phyloP scores from a whole-genome alignment of 2,113 vertebrate genomes.

The Myiopsitta monachus region DNA sequence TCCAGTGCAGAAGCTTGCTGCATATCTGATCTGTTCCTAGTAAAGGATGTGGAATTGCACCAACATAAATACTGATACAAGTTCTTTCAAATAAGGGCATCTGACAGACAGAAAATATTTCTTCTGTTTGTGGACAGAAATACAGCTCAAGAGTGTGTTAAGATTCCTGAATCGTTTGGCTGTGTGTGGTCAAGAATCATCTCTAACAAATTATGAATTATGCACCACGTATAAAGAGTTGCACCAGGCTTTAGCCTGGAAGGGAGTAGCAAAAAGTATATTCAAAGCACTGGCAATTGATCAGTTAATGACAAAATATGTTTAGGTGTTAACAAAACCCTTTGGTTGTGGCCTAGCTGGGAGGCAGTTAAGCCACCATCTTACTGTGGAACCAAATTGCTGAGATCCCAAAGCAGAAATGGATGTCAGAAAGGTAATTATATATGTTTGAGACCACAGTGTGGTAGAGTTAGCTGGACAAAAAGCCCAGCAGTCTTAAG shows the following conservation, averaged over 20 bases:
- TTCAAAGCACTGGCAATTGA: background rate
- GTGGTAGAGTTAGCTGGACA: background rate
- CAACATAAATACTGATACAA: conserved; percentile 3
- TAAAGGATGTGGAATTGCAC: background rate
- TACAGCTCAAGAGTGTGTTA: background rate
- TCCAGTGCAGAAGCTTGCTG: conserved; percentile 42
- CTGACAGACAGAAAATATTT: background rate
- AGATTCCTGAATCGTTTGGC: background rate
- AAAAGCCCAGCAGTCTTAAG: background rate
- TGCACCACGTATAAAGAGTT: background rate
- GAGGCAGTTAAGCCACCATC: background rate
- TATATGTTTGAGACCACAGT: background rate
- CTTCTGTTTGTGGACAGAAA: background rate
- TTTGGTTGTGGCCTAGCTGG: background rate
- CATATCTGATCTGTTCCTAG: conserved; percentile 9
- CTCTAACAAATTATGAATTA: background rate
- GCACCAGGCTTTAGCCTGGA: background rate
- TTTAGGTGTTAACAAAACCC: background rate
- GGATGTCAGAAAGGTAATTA: conserved; percentile 30
- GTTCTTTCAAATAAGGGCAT: conserved; percentile 21
- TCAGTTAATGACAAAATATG: background rate
- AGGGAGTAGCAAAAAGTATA: background rate
- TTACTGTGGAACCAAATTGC: background rate
- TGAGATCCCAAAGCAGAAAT: conserved; percentile 5
- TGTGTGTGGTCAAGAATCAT: background rate